phyloP scores from a whole-genome alignment of 23 tunicate species.

The Halocynthia roretzi region DNA sequence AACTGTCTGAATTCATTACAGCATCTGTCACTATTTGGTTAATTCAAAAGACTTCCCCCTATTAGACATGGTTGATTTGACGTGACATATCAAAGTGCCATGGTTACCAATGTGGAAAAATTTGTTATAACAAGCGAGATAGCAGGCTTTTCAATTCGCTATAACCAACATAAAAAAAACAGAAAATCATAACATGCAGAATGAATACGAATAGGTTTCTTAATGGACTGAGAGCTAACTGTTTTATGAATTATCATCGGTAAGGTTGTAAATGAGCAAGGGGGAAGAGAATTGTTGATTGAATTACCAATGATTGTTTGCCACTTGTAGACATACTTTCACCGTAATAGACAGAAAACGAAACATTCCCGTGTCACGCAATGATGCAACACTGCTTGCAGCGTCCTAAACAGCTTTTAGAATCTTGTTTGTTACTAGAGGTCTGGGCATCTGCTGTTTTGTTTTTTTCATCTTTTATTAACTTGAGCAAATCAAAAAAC shows the following conservation, averaged over 20 bases:
- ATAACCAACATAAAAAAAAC: no score
- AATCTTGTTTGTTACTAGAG: constrained; percentile 35
- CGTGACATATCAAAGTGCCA: no score
- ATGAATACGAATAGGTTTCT: constrained; percentile 10
- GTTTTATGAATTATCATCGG: no score
- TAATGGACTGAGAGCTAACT: not conserved
- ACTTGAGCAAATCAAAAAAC: constrained; percentile 87
- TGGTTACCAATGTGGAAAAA: no score
- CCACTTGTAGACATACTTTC: not conserved
- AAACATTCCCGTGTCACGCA: constrained; percentile 3
- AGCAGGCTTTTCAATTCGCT: no score
- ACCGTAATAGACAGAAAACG: not conserved
- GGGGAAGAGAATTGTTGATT: not conserved
- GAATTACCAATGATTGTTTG: not conserved
- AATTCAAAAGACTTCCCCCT: no score
- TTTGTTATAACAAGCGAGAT: no score
- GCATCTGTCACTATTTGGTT: no score
- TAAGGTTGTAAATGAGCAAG: no score
- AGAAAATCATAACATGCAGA: no score
- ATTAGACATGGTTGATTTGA: no score
- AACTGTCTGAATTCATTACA: no score
- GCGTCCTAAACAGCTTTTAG: constrained; percentile 45
- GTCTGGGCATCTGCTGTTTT: constrained; percentile 49
- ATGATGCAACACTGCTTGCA: constrained; percentile 72
- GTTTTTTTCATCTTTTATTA: constrained; percentile 78